Evolutionary conservation across 2,797 vertebrate genomes (phyloP), one percentile per base, ranked within the genome.

Genomic region (Pyrocephalus nanus): DNA sequence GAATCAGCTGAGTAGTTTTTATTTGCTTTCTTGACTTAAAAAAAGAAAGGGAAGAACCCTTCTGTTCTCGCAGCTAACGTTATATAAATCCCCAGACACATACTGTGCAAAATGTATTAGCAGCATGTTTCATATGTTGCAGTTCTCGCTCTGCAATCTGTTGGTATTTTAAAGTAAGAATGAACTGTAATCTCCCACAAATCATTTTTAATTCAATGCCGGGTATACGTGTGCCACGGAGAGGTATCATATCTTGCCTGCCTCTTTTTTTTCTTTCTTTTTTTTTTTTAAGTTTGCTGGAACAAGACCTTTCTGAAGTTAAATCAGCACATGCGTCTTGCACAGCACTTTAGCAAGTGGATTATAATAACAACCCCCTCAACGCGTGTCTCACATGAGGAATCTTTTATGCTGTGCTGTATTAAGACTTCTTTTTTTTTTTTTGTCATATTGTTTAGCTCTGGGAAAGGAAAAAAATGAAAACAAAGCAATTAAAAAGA

Each of bases 401-500:
- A 89, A 96, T 95, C 96, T 97, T 97, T 97, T 93, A 96, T 96
- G 95, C 95, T 71, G 71, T 82, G 92, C 96, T 96, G 97, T 96
- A 97, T 97, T 97, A 97, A 98, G 97, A 97, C 96, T 97, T 97
- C 93, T 70, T 75, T 78, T 98, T 97, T 83, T 76, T 89, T 95
- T 93, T 98, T 98, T 98, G 98, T 98, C 97, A 98, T 96, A 97
- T 97, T 98, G 96, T 98, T 98, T 97, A 97, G 97, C 98, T 97
- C 94, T 91, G 94, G 94, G 91, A 94, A 92, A 83, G 86, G 61
- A 23, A 79, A 71, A 95, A 92, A 95, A 96, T 95, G 98, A 98
- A 98, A 98, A 99, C 98, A 99, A 99, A 99, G 99, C 98, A 99
- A 99, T 99, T 99, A 99, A 99, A 99, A 98, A 99, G 99, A 99